Evolutionary conservation across 2,888 invertebrate genomes (phyloP).

Genomic region (Acrocyrtus sp.): DNA sequence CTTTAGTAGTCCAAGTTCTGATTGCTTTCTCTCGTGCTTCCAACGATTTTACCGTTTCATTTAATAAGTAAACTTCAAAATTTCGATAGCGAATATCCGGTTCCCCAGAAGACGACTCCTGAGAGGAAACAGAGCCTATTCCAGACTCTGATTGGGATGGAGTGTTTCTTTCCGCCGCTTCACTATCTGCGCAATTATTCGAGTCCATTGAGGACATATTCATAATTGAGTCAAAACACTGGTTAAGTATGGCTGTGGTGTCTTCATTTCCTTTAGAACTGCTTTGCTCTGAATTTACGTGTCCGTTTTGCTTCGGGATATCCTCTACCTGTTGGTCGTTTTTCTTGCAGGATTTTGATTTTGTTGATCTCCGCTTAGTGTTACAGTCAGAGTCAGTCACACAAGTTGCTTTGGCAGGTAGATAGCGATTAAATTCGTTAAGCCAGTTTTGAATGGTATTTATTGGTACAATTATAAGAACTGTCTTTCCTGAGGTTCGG

Average conservation of each 20-base stretch:
- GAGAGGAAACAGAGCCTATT: neutral
- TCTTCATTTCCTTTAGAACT: no score
- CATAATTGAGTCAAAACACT: no score
- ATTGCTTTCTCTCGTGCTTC: conserved; percentile 85
- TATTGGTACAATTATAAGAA: conserved; percentile 97
- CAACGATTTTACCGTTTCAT: conserved; percentile 93
- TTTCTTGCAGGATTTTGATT: neutral
- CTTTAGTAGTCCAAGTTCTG: conserved; percentile 83
- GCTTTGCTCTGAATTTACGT: no score
- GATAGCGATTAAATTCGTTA: conserved; percentile 97
- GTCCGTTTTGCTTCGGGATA: no score
- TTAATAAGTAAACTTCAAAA: conserved; percentile 89
- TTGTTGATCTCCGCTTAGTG: neutral
- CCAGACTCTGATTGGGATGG: no score
- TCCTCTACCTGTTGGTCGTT: neutral
- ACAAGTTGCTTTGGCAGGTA: conserved; percentile 78
- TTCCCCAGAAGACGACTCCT: conserved; percentile 66
- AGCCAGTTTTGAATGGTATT: conserved; percentile 99
- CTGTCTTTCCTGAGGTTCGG: conserved; percentile 85
- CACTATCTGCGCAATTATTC: no score
- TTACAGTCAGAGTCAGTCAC: neutral
- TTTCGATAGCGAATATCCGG: conserved; percentile 79
- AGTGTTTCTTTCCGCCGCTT: no score
- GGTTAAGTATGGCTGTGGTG: no score
- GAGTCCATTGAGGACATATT: no score